Percentiles rank a stretch among this genome's conserved stretches.
These are phyloP conservation scores for Drosophila tropicalis DNA, from an alignment of 1,140 invertebrate genomes.

Conservation along the genomic window DNA sequence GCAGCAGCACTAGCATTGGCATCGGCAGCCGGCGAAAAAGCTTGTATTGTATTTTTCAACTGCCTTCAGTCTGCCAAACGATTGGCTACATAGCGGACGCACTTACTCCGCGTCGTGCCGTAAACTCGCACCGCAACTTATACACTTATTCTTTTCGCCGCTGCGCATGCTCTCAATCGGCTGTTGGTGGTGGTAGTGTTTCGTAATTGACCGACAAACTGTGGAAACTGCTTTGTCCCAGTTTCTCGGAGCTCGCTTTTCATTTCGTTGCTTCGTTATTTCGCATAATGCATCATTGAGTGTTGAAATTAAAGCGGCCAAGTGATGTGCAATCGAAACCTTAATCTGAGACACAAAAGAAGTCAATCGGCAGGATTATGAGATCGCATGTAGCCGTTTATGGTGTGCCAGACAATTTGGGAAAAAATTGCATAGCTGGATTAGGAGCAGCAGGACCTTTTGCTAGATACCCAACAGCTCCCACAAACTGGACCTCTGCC, in stretches of 20 bases:
- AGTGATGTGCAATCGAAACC: constrained; percentile 66
- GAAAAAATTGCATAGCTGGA: constrained; percentile 18
- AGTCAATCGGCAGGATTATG: constrained; percentile 65
- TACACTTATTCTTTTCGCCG: constrained; percentile 14
- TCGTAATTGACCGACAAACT: constrained; percentile 62
- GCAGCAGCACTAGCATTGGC: neutral
- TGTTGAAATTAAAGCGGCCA: constrained; percentile 66
- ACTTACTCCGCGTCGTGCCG: constrained; percentile 36
- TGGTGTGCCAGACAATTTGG: constrained; percentile 63
- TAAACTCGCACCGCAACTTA: constrained; percentile 20
- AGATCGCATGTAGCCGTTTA: constrained; percentile 78
- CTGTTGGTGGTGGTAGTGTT: constrained; percentile 47
- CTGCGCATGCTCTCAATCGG: constrained; percentile 55
- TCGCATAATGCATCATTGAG: constrained; percentile 58
- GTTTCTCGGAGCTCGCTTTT: constrained; percentile 73
- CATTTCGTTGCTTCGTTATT: constrained; percentile 57
- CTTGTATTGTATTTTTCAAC: constrained; percentile 57
- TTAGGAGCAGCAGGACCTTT: constrained; percentile 33
- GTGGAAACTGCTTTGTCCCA: constrained; percentile 60
- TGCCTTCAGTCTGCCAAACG: constrained; percentile 78
- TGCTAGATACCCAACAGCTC: constrained; percentile 44
- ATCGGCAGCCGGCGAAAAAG: constrained; percentile 28
- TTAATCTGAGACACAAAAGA: constrained; percentile 30
- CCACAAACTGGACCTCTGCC: constrained; percentile 19
- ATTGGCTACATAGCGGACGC: constrained; percentile 74